Evolutionary conservation across 2,113 vertebrate genomes (phyloP).

Genomic region (Sapayoa aenigma): DNA sequence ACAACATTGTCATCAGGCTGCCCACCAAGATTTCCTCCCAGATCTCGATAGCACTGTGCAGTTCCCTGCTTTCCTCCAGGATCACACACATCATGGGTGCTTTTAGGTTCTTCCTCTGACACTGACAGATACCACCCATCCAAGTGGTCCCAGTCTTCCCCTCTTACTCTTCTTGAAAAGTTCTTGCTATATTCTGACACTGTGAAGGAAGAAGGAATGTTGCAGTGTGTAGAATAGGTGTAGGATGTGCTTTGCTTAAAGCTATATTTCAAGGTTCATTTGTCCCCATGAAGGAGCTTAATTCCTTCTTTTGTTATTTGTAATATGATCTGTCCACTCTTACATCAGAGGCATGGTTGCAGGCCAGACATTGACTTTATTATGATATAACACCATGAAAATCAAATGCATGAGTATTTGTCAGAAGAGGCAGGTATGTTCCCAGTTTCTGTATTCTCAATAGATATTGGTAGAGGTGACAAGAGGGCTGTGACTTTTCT

Average conservation of each 20-base stretch:
- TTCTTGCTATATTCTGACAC: background rate
- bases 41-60: background rate
- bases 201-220: background rate
- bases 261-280: background rate
- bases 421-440: background rate
- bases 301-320: background rate
- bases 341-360: background rate
- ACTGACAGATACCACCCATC: background rate
- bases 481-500: background rate
- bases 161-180: background rate
- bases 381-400: background rate
- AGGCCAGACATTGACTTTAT: background rate
- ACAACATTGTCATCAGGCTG: background rate
- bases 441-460: background rate
- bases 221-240: background rate
- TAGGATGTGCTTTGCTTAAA: background rate
- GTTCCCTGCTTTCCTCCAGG: background rate
- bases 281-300: background rate
- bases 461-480: background rate
- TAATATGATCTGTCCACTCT: background rate
- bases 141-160: background rate
- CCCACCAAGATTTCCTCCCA: background rate
- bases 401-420: background rate
- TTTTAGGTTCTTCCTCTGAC: background rate
- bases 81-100: background rate